Conservation (phyloP, 2,888 invertebrate species). For the Drosophila mayaguana region DNA sequence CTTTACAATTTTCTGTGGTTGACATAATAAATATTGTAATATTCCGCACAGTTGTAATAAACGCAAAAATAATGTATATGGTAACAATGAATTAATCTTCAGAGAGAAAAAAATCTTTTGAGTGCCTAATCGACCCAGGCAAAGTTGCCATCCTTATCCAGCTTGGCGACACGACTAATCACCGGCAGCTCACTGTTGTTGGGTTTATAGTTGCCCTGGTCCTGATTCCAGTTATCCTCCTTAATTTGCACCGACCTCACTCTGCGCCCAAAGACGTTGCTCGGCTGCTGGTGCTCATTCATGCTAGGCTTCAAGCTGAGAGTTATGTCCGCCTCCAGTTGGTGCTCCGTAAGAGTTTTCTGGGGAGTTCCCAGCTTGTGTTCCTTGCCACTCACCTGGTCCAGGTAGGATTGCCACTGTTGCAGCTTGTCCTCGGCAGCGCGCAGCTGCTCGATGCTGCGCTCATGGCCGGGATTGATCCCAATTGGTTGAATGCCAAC, state of each 20-base stretch:
- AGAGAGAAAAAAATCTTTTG: too few species aligned
- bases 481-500: constrained; percentile 86
- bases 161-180: constrained; percentile 46
- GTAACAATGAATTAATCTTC: neutral
- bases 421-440: constrained; percentile 83
- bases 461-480: constrained; percentile 88
- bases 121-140: constrained; percentile 81
- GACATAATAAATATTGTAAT: neutral
- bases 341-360: constrained; percentile 42
- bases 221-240: constrained; percentile 43
- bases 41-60: neutral
- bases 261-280: constrained; percentile 71
- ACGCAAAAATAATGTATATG: neutral
- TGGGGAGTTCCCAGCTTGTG: constrained; percentile 26
- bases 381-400: constrained; percentile 72
- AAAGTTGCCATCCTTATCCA: constrained; percentile 80
- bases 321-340: constrained; percentile 50
- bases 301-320: constrained; percentile 51
- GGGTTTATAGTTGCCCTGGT: constrained; percentile 70
- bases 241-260: constrained; percentile 65
- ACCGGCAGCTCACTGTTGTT: constrained; percentile 76
- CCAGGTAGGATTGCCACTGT: constrained; percentile 83
- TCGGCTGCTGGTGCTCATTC: constrained; percentile 44
- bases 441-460: constrained; percentile 80
- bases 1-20: neutral